Percentiles rank a stretch among this genome's conserved stretches.
phyloP scores from a whole-genome alignment of 2,113 vertebrate species.

The Charadrius vociferus region DNA sequence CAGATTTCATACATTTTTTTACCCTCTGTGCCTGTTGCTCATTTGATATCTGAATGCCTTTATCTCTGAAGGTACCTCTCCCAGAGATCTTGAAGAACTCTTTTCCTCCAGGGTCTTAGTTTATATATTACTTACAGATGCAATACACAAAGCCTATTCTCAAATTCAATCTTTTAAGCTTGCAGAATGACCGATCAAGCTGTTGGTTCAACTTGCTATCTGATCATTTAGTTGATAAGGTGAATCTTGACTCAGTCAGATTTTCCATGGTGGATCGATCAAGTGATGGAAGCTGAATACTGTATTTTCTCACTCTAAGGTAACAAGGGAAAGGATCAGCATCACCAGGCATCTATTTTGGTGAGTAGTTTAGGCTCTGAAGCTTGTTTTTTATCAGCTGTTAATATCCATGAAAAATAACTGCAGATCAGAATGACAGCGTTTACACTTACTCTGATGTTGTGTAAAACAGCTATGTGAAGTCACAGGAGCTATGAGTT shows the following conservation, averaged over 20 bases:
- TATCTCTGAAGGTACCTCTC: slow-evolving; percentile 28
- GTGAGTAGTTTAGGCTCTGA: slow-evolving; percentile 16
- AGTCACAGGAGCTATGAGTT: neutral
- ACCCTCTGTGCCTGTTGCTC: neutral
- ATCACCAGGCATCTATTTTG: neutral
- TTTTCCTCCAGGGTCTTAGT: neutral
- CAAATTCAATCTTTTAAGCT: neutral
- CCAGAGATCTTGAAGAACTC: slow-evolving; percentile 11
- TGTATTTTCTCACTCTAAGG: neutral
- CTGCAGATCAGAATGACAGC: neutral
- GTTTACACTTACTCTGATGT: neutral
- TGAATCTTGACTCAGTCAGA: slow-evolving; percentile 9
- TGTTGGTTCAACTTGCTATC: slow-evolving; percentile 25
- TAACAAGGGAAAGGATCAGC: neutral
- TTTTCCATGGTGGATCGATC: neutral
- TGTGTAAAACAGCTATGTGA: neutral
- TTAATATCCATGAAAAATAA: slow-evolving; percentile 1
- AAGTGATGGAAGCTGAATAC: neutral
- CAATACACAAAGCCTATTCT: neutral
- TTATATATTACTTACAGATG: slow-evolving; percentile 8
- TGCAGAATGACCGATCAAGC: neutral
- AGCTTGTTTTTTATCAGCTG: neutral
- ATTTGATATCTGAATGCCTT: slow-evolving; percentile 23
- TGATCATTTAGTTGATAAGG: slow-evolving; percentile 38
- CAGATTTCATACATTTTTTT: neutral